Percentiles rank a stretch among this genome's conserved stretches.
These are phyloP conservation scores for Cremastinae sp. DNA, from an alignment of 2,888 invertebrate species.

Conservation along the genomic window DNA sequence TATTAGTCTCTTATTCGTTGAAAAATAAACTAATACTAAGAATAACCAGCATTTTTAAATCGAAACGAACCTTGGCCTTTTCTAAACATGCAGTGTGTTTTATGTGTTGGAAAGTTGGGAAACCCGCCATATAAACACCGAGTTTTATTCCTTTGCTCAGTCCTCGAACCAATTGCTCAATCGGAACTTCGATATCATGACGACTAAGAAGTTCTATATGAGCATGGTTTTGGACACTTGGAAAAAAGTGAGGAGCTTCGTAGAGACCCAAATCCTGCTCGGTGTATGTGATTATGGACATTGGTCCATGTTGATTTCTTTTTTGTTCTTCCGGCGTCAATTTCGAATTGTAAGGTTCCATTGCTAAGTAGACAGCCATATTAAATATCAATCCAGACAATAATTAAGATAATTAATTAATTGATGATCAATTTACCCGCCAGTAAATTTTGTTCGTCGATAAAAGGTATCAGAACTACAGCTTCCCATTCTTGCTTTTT, in stretches of 20 bases:
- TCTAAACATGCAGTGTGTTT: conserved; percentile 85
- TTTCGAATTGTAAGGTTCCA: conserved; percentile 85
- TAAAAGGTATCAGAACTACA: conserved; percentile 95
- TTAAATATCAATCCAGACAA: conserved; percentile 3
- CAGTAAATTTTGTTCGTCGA: conserved; percentile 86
- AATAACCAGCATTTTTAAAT: too few species aligned
- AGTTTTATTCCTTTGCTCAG: conserved; percentile 85
- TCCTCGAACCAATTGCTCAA: conserved; percentile 85
- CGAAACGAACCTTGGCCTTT: conserved; percentile 77
- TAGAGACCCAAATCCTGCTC: conserved; percentile 83
- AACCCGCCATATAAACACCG: conserved; percentile 92
- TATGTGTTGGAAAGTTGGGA: conserved; percentile 94
- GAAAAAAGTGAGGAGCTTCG: conserved; percentile 84
- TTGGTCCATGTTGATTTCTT: conserved; percentile 93
- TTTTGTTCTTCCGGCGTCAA: conserved; percentile 86
- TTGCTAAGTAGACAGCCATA: conserved; percentile 81
- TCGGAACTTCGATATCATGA: conserved; percentile 83
- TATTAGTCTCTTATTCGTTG: conserved; percentile 29
- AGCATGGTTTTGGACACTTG: conserved; percentile 83
- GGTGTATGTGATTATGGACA: conserved; percentile 89
- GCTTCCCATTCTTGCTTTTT: conserved; percentile 98
- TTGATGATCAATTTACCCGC: conserved; percentile 71
- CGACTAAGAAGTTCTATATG: conserved; percentile 81
- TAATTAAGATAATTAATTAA: too few species aligned
- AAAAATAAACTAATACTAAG: too few species aligned